A percentile compares a stretch with the other conserved stretches of the same genome.
phyloP scores from a whole-genome alignment of 2,888 invertebrate genomes.

The Cerastis leucographa region DNA sequence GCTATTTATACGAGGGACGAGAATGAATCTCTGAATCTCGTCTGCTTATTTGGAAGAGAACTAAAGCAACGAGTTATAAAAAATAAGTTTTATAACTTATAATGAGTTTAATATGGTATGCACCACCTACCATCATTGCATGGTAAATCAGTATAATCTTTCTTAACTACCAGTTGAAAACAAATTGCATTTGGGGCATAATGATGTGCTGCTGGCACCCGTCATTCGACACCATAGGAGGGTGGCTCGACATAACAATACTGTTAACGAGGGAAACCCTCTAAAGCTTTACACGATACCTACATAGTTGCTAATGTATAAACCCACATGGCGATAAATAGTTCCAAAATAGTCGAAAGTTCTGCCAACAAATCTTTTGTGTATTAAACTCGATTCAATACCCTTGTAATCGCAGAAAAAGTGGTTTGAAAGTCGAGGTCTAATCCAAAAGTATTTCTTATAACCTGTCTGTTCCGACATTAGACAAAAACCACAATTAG shows the following conservation, averaged over 20 bases:
- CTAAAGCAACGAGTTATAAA: constrained; percentile 15
- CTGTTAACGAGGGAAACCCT: constrained; percentile 19
- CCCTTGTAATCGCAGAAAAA: constrained; percentile 22
- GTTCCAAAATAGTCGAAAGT: neutral
- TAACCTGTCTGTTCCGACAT: constrained; percentile 48
- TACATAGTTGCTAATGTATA: neutral
- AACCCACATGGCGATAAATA: neutral
- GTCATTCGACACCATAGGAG: constrained; percentile 36
- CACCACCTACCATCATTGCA: neutral
- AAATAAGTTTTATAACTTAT: neutral
- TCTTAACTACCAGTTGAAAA: constrained; percentile 5
- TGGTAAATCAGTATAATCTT: neutral
- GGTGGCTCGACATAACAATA: constrained; percentile 12
- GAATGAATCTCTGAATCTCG: constrained; percentile 26
- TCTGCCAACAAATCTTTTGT: neutral
- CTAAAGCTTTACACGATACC: constrained; percentile 8
- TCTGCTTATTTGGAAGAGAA: constrained; percentile 35
- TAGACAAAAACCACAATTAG: constrained; percentile 55
- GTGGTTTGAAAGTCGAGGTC: constrained; percentile 26
- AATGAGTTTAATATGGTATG: neutral
- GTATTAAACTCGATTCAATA: constrained; percentile 3
- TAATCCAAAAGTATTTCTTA: constrained; percentile 49
- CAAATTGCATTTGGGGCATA: constrained; percentile 12
- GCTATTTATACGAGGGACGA: constrained; percentile 51
- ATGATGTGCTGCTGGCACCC: neutral